Base-by-base conservation (phyloP, 2,888 invertebrate genomes). In the Brachyopa scutellaris region DNA sequence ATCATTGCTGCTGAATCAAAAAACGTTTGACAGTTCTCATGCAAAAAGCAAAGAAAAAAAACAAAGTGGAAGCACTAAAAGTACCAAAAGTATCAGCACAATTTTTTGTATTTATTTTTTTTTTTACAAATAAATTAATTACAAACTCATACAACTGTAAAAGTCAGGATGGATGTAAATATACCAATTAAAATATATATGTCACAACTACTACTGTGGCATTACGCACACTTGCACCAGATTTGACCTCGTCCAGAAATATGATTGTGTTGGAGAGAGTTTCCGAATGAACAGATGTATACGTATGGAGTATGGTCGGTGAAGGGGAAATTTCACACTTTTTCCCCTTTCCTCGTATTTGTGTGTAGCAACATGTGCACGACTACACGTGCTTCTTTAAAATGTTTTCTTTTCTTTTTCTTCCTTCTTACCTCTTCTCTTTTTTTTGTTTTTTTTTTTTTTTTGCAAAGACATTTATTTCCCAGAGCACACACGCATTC, bases 301-400 rank as follows among this genome's bases (percentile, higher is more conserved):
- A 21, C 13, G 31, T 51, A 13, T 13, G 36, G 23, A 13, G 36
- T 3, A 17, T 17, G 8, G 15, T 23, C 8, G 40, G 26, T 49
- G 31, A 55, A 73, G 74, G 79, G 55, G 74, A 74, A 72, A 66
- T 57, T 64, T 51, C 47, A 15, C 33, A 33, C 29, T 21, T 17
- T 62, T 51, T 31, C 66, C 57, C 42, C 29, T 66, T 62, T 72
- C 8, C 13, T 67, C 19, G 9, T 40, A 5, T 69, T 33, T 77
- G 62, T 84, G 57, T 84, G 80, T 84, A 86, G 85, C 85, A 86
- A 86, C 87, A 87, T 87, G 86, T 87, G 86, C 85, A 86, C 86
- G 85, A 87, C 85, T 85, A 85, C 86, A 87, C 86, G 87, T 86
- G 87, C 85, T 86, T 82, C 70, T 77, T 40, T 29, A 62, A 78